Evolutionary conservation across 1,140 invertebrate species (phyloP), one percentile per base, ranked within the genome.

Genomic region (Diachasmimorpha longicaudata): DNA sequence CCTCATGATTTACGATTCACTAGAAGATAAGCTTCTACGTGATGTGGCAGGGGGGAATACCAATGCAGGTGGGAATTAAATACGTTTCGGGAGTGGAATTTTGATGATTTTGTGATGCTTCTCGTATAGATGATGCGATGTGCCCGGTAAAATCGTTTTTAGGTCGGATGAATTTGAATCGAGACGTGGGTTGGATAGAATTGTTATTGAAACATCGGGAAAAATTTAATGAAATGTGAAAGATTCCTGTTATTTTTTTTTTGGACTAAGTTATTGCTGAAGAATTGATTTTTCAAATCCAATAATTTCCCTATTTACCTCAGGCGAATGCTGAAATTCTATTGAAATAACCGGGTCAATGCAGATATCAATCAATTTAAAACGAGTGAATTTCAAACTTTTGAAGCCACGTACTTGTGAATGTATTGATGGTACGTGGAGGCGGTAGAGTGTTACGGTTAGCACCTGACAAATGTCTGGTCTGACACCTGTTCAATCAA

Each of bases 401-500:
- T 25, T 63, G 23, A 63, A 23, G 4, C 23, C 21, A 63, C 23
- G 21, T 31, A 19, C 58, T 1, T 4, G 58, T 25, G 9, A 63
- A 63, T 63, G 23, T 31, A 63, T 63, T 63, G 19, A 63, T 63
- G 58, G 5, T 25, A 63, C 58, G 23, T 63, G 58, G 9, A 63
- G 23, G 21, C 5, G 19, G 9, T 10, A 23, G 58, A 63, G 21
- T 63, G 58, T 25, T 63, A 63, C 58, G 19, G n/a, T 55, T 55
- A 55, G 6, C 58, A 23, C 19, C 58, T 63, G 58, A 63, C 58
- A 63, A 63, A 63, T 63, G 58, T 31, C 58, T 19, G 58, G 58
- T 63, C 58, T 63, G 58, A 63, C 58, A 31, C 23, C 58, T 25
- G 58, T 63, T 63, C 58, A 23, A 63, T 63, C 58, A 63, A 63